A percentile compares a stretch with the other conserved stretches of the same genome.
Evolutionary conservation across 2,888 invertebrate species (phyloP).

Genomic region (Arctia plantaginis): DNA sequence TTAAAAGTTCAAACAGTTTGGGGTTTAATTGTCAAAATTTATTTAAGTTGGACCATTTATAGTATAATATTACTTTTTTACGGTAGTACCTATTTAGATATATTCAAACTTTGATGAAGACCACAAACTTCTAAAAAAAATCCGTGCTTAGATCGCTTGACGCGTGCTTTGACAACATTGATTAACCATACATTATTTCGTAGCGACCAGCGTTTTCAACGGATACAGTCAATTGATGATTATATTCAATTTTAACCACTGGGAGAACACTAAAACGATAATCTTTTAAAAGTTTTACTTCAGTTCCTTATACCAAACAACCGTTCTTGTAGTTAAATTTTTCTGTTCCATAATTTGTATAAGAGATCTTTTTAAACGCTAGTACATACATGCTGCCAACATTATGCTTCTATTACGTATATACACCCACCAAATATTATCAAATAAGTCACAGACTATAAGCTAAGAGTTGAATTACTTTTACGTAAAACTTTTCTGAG

Average conservation of each 20-base stretch:
- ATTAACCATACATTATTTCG: background rate
- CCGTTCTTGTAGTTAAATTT: background rate
- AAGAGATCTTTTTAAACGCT: background rate
- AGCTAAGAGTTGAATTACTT: background rate
- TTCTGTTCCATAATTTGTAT: background rate
- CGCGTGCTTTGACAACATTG: background rate
- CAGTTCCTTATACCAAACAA: background rate
- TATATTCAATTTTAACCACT: no score
- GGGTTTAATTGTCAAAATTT: slow-evolving; percentile 2
- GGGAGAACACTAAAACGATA: no score
- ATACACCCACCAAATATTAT: background rate
- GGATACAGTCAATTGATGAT: no score
- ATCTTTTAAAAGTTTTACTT: background rate
- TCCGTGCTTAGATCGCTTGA: no score
- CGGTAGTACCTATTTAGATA: background rate
- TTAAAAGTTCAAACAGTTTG: background rate
- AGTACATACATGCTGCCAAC: background rate
- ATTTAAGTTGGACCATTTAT: background rate
- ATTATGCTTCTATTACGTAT: background rate
- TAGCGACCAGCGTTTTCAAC: background rate
- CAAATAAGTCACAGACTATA: background rate
- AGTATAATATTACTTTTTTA: background rate
- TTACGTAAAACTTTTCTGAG: background rate
- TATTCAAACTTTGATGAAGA: no score
- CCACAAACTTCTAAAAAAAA: no score